Percentiles rank a stretch among this genome's conserved stretches.
phyloP scores from a whole-genome alignment of 23 tunicate genomes.

The Halocynthia aurantium region DNA sequence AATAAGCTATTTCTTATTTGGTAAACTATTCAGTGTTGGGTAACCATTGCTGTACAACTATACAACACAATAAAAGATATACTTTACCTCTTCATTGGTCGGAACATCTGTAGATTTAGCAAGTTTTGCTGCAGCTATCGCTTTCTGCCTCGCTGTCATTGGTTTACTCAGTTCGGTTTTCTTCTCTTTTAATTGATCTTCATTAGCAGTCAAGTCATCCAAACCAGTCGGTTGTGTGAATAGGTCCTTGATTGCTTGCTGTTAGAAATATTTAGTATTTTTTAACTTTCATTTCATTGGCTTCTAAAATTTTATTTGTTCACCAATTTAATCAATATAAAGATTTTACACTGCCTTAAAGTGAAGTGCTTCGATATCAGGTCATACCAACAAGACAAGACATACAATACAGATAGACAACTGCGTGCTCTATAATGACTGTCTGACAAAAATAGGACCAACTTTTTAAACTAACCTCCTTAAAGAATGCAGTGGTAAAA shows the following conservation, averaged over 20 bases:
- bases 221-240: conserved; percentile 70
- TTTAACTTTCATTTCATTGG: no score
- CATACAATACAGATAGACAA: neutral
- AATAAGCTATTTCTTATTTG: no score
- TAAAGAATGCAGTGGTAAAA: conserved; percentile 88
- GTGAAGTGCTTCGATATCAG: conserved; percentile 1
- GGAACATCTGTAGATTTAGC: conserved; percentile 7
- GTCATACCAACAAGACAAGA: conserved; percentile 22
- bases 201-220: conserved; percentile 33
- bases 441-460: neutral
- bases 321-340: neutral
- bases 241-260: conserved; percentile 54
- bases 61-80: neutral
- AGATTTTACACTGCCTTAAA: neutral
- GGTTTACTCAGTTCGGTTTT: conserved; percentile 15
- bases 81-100: neutral
- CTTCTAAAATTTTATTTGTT: no score
- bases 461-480: conserved; percentile 30
- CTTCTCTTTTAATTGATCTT: neutral
- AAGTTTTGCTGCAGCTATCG: conserved; percentile 51
- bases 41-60: no score
- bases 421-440: conserved; percentile 16
- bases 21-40: no score
- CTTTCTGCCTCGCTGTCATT: conserved; percentile 58
- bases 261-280: neutral